Conservation (phyloP, 2,113 vertebrate genomes). For the Pavo muticus region DNA sequence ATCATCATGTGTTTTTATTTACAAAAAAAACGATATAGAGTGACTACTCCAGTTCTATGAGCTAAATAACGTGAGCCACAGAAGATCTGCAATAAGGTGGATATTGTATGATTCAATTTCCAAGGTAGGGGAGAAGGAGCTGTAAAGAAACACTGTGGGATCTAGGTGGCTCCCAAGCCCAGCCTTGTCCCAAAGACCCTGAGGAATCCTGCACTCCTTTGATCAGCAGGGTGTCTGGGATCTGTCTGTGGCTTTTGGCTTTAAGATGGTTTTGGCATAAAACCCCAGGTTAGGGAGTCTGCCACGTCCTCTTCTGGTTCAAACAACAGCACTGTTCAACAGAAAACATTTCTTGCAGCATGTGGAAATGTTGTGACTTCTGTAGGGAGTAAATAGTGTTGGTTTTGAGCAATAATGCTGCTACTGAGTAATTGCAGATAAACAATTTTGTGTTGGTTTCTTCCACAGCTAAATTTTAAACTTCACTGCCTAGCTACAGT, state of each 20-base stretch:
- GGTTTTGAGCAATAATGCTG: not conserved
- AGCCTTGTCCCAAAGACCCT: not conserved
- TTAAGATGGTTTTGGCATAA: not conserved
- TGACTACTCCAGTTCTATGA: not conserved
- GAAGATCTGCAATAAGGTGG: not conserved
- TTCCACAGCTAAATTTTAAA: not conserved
- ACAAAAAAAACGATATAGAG: no score
- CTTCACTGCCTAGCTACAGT: not conserved
- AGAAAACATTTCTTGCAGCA: not conserved
- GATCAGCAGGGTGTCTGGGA: not conserved
- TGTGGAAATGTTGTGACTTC: not conserved
- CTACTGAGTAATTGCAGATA: not conserved
- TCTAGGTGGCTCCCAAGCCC: not conserved
- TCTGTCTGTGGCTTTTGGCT: not conserved
- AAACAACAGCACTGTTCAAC: not conserved
- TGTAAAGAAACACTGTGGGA: not conserved
- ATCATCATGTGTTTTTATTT: not conserved
- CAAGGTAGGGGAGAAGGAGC: rapidly evolving
- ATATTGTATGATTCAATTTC: not conserved
- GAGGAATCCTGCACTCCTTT: not conserved
- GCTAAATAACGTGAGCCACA: not conserved
- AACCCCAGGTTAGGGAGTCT: not conserved
- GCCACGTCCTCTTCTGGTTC: not conserved
- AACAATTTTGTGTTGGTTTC: not conserved
- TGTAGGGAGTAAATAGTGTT: not conserved